phyloP scores from a whole-genome alignment of 2,797 vertebrate genomes.

The Gallinago solitaria region DNA sequence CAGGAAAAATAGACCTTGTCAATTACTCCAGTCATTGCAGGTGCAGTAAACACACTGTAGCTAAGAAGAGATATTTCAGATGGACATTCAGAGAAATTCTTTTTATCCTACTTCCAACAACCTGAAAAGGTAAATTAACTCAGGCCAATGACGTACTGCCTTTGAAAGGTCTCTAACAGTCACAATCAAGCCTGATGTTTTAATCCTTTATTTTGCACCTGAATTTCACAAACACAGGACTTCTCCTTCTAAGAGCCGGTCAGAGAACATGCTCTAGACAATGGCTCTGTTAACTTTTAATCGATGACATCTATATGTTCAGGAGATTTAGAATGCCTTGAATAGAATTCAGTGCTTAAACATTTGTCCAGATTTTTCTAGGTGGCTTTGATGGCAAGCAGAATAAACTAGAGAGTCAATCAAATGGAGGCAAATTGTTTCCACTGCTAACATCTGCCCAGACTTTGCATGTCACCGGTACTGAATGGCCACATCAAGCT shows the following conservation, averaged over 20 bases:
- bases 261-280: background rate
- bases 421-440: background rate
- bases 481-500: fast-evolving
- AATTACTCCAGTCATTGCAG: constrained; percentile 50
- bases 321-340: background rate
- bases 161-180: constrained; percentile 37
- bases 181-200: background rate
- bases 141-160: background rate
- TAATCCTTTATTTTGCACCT: background rate
- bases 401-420: background rate
- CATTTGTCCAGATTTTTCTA: background rate
- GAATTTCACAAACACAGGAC: constrained; percentile 11
- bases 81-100: constrained; percentile 14
- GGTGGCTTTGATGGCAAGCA: background rate
- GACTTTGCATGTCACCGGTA: background rate
- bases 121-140: constrained; percentile 35
- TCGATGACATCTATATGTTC: background rate
- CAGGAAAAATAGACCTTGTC: constrained; percentile 51
- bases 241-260: background rate
- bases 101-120: background rate
- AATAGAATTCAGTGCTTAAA: background rate
- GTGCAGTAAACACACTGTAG: constrained; percentile 9
- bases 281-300: background rate
- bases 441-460: background rate
- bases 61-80: constrained; percentile 20